phyloP scores from a whole-genome alignment of 2,113 vertebrate species.

The Phrynocephalus versicolor region DNA sequence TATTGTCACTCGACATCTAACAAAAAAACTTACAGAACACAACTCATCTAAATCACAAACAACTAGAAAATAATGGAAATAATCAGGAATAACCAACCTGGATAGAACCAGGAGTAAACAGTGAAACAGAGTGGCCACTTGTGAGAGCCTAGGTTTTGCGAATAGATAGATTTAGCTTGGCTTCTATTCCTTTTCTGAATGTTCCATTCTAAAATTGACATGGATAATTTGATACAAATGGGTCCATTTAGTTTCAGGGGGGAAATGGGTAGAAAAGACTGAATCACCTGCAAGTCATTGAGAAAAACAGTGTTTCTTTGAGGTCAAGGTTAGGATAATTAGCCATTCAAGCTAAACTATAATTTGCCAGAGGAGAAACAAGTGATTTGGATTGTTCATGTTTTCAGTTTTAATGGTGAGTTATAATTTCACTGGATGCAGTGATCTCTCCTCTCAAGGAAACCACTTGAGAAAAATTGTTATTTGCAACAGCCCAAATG shows the following conservation, averaged over 20 bases:
- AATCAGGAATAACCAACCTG: constrained; percentile 11
- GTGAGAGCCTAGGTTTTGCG: constrained; percentile 25
- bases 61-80: constrained; percentile 48
- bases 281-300: constrained; percentile 76
- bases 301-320: constrained; percentile 49
- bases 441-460: constrained; percentile 36
- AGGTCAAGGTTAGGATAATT: constrained; percentile 73
- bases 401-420: constrained; percentile 56
- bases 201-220: constrained; percentile 61
- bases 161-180: constrained; percentile 64
- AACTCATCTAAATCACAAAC: constrained; percentile 51
- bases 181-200: constrained; percentile 57
- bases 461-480: constrained; percentile 32
- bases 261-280: constrained; percentile 43
- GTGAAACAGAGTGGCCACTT: constrained; percentile 48
- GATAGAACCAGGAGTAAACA: neutral
- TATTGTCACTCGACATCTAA: constrained; percentile 37
- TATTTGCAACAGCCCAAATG: constrained; percentile 53
- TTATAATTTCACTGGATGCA: constrained; percentile 51
- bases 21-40: neutral
- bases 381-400: constrained; percentile 65
- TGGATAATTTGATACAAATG: constrained; percentile 78
- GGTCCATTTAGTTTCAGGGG: constrained; percentile 56
- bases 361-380: constrained; percentile 75
- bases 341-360: constrained; percentile 61